phyloP scores from a whole-genome alignment of 2,888 invertebrate species.

The Aethes cnicana region DNA sequence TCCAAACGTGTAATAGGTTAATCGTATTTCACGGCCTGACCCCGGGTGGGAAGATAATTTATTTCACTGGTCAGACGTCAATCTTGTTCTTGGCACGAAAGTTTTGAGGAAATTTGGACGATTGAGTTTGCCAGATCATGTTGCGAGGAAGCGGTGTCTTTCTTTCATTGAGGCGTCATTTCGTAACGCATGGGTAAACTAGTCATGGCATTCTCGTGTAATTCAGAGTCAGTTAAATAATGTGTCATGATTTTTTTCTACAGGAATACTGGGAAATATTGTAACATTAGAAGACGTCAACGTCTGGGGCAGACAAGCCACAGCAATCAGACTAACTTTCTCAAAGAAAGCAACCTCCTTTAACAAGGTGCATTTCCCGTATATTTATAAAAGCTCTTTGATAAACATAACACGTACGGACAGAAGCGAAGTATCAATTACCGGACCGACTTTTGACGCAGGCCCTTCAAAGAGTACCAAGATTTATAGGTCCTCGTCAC shows the following conservation, averaged over 20 bases:
- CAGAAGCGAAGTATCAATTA: slow-evolving; percentile 50
- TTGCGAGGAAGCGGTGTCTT: slow-evolving; percentile 52
- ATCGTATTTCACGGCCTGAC: slow-evolving; percentile 60
- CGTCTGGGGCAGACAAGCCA: too few species aligned
- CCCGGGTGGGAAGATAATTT: slow-evolving; percentile 52
- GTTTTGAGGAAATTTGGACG: slow-evolving; percentile 46
- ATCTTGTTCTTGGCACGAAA: too few species aligned
- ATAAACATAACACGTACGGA: slow-evolving; percentile 28
- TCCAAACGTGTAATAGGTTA: slow-evolving; percentile 52
- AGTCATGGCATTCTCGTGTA: too few species aligned
- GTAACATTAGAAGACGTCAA: background rate
- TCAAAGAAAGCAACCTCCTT: slow-evolving; percentile 7
- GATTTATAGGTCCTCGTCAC: slow-evolving; percentile 35
- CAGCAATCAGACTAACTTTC: too few species aligned
- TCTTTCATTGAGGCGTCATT: slow-evolving; percentile 40
- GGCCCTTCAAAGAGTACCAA: slow-evolving; percentile 31
- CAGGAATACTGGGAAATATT: background rate
- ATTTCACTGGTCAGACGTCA: slow-evolving; percentile 57
- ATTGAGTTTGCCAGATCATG: slow-evolving; percentile 43
- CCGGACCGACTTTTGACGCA: slow-evolving; percentile 18
- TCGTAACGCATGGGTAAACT: too few species aligned
- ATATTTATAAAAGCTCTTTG: slow-evolving; percentile 27
- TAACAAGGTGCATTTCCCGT: slow-evolving; percentile 11
- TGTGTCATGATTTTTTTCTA: background rate
- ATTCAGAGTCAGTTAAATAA: too few species aligned